These are phyloP conservation scores for Cheilosia vulpina DNA, from an alignment of 2,888 invertebrate genomes.

Conservation along the genomic window DNA sequence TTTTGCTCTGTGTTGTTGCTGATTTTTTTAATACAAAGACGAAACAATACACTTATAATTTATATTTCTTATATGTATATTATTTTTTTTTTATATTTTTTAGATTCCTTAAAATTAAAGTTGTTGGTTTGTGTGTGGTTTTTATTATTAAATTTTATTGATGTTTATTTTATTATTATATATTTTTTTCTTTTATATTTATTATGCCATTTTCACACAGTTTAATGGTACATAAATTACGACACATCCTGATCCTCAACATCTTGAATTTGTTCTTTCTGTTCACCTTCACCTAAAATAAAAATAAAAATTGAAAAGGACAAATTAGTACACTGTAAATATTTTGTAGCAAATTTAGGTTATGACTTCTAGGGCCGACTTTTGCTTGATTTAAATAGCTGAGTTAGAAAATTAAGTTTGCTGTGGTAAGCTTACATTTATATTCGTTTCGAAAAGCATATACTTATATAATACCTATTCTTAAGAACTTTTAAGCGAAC, in stretches of 20 bases:
- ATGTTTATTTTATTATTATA: slow-evolving; percentile 76
- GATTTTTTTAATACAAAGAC: slow-evolving; percentile 78
- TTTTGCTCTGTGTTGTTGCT: slow-evolving; percentile 71
- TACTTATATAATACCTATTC: too few species aligned
- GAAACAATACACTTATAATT: slow-evolving; percentile 83
- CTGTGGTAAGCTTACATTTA: too few species aligned
- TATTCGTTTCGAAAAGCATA: too few species aligned
- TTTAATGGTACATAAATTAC: slow-evolving; percentile 88
- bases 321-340: background rate
- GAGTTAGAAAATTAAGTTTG: too few species aligned
- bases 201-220: slow-evolving; percentile 82
- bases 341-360: background rate
- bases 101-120: slow-evolving; percentile 76
- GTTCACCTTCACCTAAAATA: slow-evolving; percentile 92
- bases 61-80: slow-evolving; percentile 80
- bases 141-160: slow-evolving; percentile 76
- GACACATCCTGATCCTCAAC: slow-evolving; percentile 98
- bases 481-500: too few species aligned
- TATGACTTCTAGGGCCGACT: too few species aligned
- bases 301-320: slow-evolving; percentile 16
- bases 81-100: slow-evolving; percentile 74
- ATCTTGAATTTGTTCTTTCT: slow-evolving; percentile 95
- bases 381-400: too few species aligned
- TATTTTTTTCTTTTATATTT: slow-evolving; percentile 81
- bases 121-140: slow-evolving; percentile 77